These are phyloP conservation scores for Neoitamus cyanurus DNA, from an alignment of 2,888 invertebrate genomes.

Conservation along the genomic window DNA sequence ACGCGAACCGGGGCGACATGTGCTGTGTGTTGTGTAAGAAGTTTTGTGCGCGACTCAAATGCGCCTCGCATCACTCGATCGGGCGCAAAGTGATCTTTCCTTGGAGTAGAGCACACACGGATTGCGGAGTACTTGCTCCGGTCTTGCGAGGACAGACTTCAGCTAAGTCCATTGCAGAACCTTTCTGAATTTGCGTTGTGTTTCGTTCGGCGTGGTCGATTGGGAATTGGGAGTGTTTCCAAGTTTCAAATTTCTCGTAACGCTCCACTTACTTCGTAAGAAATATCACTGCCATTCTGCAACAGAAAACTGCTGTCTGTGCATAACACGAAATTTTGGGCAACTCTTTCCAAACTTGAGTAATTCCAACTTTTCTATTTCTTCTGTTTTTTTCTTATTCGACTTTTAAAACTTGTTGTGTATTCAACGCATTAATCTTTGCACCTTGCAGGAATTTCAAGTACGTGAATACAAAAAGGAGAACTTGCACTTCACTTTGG, in stretches of 20 bases:
- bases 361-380: neutral
- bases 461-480: neutral
- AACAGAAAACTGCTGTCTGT: neutral
- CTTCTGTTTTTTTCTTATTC: neutral
- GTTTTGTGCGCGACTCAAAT: neutral
- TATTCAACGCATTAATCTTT: neutral
- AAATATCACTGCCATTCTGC: neutral
- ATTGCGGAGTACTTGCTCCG: neutral
- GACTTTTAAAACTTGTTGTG: neutral
- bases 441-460: neutral
- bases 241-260: neutral
- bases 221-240: too few species aligned
- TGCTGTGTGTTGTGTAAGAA: slow-evolving; percentile 19
- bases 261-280: neutral
- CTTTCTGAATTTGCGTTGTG: neutral
- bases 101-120: neutral
- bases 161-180: neutral
- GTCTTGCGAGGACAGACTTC: neutral
- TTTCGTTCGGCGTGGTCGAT: too few species aligned
- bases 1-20: neutral
- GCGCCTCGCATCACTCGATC: neutral
- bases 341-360: neutral
- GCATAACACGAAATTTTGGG: neutral
- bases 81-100: neutral
- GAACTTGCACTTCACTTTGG: neutral